phyloP scores from a whole-genome alignment of 2,797 vertebrate species.

The Lemur catta region DNA sequence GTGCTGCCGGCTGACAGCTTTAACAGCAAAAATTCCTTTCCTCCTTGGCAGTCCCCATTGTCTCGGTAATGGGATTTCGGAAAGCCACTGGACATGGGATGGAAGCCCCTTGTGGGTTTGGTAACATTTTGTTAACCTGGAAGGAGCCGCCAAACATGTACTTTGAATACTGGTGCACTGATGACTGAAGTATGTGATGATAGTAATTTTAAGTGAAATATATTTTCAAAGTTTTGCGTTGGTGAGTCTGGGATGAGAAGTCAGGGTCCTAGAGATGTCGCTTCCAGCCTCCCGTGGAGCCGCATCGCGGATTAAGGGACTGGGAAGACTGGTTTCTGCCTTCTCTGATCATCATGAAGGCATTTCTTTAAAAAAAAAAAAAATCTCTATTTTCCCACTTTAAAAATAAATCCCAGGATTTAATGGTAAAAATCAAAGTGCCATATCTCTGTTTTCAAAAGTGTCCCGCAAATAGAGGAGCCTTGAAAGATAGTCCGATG shows the following conservation, averaged over 20 bases:
- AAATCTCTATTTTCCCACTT: background rate
- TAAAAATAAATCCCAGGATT: background rate
- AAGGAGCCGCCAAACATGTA: background rate
- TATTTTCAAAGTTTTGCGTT: background rate
- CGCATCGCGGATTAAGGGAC: too few species aligned
- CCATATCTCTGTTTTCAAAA: background rate
- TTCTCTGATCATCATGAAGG: background rate
- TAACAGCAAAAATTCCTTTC: too few species aligned
- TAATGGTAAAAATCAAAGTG: background rate
- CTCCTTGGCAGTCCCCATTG: too few species aligned
- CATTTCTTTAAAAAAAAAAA: background rate
- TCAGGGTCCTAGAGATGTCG: background rate
- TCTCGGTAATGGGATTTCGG: too few species aligned
- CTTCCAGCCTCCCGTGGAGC: background rate
- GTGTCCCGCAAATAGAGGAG: background rate
- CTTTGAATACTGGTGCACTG: background rate
- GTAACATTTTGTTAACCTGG: background rate
- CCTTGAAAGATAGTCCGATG: background rate
- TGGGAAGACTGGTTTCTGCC: background rate
- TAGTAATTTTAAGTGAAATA: background rate
- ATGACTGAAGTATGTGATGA: background rate
- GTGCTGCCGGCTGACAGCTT: too few species aligned
- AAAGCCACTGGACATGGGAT: too few species aligned
- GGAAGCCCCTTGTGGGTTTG: too few species aligned
- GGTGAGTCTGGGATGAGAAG: background rate